phyloP scores from a whole-genome alignment of 1,140 invertebrate species.

The Cotesia glomerata region DNA sequence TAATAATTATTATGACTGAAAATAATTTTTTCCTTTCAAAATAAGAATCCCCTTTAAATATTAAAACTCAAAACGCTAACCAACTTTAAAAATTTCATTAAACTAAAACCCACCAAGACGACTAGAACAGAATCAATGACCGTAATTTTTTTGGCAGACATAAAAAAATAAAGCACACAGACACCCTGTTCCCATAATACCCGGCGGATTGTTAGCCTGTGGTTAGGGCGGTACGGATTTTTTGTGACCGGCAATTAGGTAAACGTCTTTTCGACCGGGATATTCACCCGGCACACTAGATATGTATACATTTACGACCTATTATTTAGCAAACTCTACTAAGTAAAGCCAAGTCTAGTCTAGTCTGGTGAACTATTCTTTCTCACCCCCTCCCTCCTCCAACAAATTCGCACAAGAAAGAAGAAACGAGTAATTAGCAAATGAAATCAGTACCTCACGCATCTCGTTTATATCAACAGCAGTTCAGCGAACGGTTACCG shows the following conservation, averaged over 20 bases:
- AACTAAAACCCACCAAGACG: neutral
- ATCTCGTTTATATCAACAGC: neutral
- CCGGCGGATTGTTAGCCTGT: slow-evolving; percentile 54
- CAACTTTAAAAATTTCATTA: too few relatives aligned
- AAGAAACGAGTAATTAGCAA: too few relatives aligned
- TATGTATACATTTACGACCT: slow-evolving; percentile 51
- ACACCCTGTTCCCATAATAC: too few relatives aligned
- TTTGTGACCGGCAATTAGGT: slow-evolving; percentile 62
- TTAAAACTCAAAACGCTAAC: too few relatives aligned
- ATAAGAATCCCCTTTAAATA: too few relatives aligned
- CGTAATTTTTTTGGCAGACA: neutral
- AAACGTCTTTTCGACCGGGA: slow-evolving; percentile 51
- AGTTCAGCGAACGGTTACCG: neutral
- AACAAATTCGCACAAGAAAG: too few relatives aligned
- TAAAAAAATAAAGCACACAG: neutral
- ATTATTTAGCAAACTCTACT: slow-evolving; percentile 56
- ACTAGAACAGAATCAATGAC: neutral
- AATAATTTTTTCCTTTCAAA: too few relatives aligned
- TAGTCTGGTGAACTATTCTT: too few relatives aligned
- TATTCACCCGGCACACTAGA: slow-evolving; percentile 25
- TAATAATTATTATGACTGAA: too few relatives aligned
- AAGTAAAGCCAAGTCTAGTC: too few relatives aligned
- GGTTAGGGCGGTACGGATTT: slow-evolving; percentile 61
- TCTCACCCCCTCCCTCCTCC: too few relatives aligned
- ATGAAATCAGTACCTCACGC: too few relatives aligned